Conservation (phyloP, 2,888 invertebrate species). For the Lucinisca nassula region DNA sequence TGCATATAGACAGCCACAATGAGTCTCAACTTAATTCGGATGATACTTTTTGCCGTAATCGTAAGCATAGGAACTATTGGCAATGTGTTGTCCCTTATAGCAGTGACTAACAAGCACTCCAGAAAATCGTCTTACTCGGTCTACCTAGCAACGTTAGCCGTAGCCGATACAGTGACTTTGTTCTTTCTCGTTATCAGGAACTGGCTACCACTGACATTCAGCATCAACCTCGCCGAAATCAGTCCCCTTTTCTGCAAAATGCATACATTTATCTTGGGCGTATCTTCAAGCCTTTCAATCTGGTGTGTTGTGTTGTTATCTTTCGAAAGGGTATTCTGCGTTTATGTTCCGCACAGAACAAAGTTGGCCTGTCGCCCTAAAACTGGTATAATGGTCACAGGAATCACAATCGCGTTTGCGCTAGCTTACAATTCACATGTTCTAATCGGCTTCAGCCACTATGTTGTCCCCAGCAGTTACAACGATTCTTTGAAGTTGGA, state of each 20-base stretch:
- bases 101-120: background rate
- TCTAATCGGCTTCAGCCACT: background rate
- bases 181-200: background rate
- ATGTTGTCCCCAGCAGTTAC: too few species aligned
- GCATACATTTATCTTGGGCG: background rate
- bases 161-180: background rate
- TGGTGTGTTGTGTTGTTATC: background rate
- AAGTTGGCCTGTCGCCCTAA: background rate
- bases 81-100: background rate
- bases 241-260: background rate
- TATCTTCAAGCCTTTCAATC: background rate
- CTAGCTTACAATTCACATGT: background rate
- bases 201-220: background rate
- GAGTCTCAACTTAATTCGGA: too few species aligned
- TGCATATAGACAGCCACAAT: too few species aligned
- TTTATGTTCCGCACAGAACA: background rate
- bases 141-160: background rate
- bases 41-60: too few species aligned
- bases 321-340: background rate
- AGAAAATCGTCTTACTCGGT: background rate
- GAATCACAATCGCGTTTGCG: background rate
- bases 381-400: background rate
- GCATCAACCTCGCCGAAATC: background rate
- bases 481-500: too few species aligned
- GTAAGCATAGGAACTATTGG: background rate